Base-by-base conservation (phyloP, 37 sponge, comb jelly and placozoan genomes). In the Trichoplax adhaerens region DNA sequence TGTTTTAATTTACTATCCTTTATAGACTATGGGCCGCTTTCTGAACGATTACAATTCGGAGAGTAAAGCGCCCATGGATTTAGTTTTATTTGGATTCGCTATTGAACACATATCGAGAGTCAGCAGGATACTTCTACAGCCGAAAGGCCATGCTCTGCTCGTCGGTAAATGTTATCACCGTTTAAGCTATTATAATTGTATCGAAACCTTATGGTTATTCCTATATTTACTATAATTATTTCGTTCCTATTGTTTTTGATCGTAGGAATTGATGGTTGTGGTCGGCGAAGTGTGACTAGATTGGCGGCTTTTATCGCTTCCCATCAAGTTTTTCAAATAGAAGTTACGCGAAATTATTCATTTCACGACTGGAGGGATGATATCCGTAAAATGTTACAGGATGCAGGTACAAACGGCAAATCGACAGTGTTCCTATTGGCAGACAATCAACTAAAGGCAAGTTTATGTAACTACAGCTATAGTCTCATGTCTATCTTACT, bases 71-170 rank as follows among this genome's bases (percentile, higher is more conserved):
- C 79, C 79, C 29, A 78, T 78, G 79, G 60, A 67, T 29, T 65
- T 78, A 12, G 79, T 78, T 3, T 61, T 78, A 59, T 78, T 78
- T 56, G 60, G 79, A 12, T 78, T 65, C 56, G 79, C 79, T 54
- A 70, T 78, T 48, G 79, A 78, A 72, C 79, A 78, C 55, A 65
- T 78, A 10, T 78, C 79, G 58, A 48, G 79, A n/a, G 72, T 78
- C 8, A 10, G 68, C 49, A 54, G 79, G 10, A 71, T 78, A 3
- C 65, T 78, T 55, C 71, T 73, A 68, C 79, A 78, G 74, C 79
- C 79, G 6, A 78, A 78, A 54, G 68, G 79, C 54, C 79, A 78
- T 49, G 55, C 50, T 58, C 57, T 78, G 4, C 79, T 78, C 6
- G 79, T 78, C 10, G 79, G 79, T 2, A 64, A 63, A 48, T 62